Evolutionary conservation across 2,797 vertebrate species (phyloP).

Genomic region (Poeciliopsis paucimaculata): DNA sequence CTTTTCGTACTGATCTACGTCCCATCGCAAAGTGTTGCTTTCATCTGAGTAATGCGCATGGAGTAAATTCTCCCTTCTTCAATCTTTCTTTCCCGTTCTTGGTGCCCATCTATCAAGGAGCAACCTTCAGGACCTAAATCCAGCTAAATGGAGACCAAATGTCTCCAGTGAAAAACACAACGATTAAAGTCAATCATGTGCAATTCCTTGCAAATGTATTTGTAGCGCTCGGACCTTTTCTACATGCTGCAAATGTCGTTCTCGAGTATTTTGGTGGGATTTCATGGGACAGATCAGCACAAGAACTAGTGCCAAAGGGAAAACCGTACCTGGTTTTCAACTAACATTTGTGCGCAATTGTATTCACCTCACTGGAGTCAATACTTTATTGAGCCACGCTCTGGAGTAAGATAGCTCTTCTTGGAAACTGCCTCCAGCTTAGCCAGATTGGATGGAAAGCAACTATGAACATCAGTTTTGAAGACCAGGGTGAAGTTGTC

Average conservation of each 20-base stretch:
- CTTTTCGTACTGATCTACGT: constrained; percentile 46
- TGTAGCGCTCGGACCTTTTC: not conserved
- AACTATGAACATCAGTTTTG: not conserved
- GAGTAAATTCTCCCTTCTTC: constrained; percentile 45
- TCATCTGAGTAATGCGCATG: constrained; percentile 42
- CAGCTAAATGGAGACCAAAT: constrained; percentile 51
- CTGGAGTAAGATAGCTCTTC: not conserved
- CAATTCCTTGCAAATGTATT: not conserved
- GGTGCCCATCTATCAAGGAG: constrained; percentile 15
- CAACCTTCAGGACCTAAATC: constrained; percentile 51
- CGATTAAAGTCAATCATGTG: not conserved
- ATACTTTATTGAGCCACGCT: not conserved
- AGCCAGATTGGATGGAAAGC: not conserved
- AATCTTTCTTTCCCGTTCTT: not conserved
- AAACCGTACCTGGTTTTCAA: not conserved
- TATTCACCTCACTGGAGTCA: not conserved
- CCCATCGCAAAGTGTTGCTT: constrained; percentile 59
- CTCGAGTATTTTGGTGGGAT: too few species aligned
- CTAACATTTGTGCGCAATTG: not conserved
- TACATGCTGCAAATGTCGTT: not conserved
- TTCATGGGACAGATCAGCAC: not conserved
- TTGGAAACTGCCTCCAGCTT: not conserved
- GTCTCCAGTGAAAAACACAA: constrained; percentile 42
- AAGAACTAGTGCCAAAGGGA: not conserved
- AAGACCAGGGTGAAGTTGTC: too few species aligned